phyloP scores from a whole-genome alignment of 2,888 invertebrate genomes.

The Furcula furcula region DNA sequence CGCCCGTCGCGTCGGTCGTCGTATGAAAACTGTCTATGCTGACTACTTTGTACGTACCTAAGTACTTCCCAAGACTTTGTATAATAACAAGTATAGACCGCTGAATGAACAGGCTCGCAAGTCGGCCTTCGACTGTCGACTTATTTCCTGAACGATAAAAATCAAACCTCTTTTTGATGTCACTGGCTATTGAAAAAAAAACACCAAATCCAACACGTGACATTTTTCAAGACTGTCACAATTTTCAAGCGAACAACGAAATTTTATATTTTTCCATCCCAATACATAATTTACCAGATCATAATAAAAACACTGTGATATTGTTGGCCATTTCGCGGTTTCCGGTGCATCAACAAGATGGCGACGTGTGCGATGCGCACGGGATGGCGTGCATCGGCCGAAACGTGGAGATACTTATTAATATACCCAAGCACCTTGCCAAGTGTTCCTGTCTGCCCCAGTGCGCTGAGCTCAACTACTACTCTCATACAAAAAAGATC shows the following conservation, averaged over 20 bases:
- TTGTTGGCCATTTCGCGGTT: constrained; percentile 6
- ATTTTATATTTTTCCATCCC: too few relatives aligned
- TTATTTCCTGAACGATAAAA: too few relatives aligned
- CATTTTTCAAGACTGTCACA: background rate
- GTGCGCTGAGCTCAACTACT: constrained; percentile 75
- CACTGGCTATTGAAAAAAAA: background rate
- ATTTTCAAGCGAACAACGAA: too few relatives aligned
- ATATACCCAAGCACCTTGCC: constrained; percentile 73
- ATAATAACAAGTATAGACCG: too few relatives aligned
- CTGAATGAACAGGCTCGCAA: too few relatives aligned
- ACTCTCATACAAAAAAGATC: constrained; percentile 75
- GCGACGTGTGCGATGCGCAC: constrained; percentile 72
- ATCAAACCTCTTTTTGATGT: background rate
- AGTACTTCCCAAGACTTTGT: too few relatives aligned
- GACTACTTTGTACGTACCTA: too few relatives aligned
- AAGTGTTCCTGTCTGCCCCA: constrained; percentile 75
- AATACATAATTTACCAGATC: background rate
- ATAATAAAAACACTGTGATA: background rate
- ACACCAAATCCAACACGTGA: constrained; percentile 1
- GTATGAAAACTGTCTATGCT: too few relatives aligned
- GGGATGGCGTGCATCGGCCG: constrained; percentile 80
- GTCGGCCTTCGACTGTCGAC: too few relatives aligned
- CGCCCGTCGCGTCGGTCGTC: too few relatives aligned
- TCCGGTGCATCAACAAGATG: constrained; percentile 56
- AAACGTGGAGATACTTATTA: constrained; percentile 75